Evolutionary conservation across 2,797 vertebrate species (phyloP), one percentile per base, ranked within the genome.

Genomic region (Alcedo quadribrachys): DNA sequence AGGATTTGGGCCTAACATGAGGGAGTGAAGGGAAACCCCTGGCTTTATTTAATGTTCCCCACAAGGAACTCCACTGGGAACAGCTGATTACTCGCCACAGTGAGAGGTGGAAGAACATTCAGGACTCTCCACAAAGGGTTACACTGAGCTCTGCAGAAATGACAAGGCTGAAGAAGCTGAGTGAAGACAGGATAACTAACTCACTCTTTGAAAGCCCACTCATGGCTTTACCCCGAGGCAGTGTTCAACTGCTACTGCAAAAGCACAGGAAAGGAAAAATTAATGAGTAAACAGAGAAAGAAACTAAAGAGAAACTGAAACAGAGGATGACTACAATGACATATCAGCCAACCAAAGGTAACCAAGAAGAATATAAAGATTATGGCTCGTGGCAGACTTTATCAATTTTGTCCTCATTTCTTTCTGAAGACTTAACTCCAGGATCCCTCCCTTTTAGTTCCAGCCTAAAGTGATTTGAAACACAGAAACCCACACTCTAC

Each of bases 21-120:
- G 33, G 0, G 30, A 35, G 35, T 30, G 21, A 68, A 8, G 42
- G 57, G 73, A 46, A 77, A 67, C 35, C 45, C 32, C 14, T 18
- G 9, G n/a, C 20, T 69, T n/a, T 19, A 22, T 15, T 21, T 32
- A 4, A 8, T 8, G 22, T 14, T 60, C 46, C 15, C 35, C 57
- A 13, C 2, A 20, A 25, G 45, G 11, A 48, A 15, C 30, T 53
- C 37, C 21, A 9, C 43, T 67, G 0, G 0, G 77, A 40, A 30
- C 63, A 69, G 57, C 42, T 12, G 25, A 61, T 22, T n/a, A 25
- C 32, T 63, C 40, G 17, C 35, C 27, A 16, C 0, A 19, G 28
- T 15, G 48, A 62, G 37, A 61, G n/a, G 8, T 8, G 15, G 33
- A 37, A 67, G 58, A 65, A 35, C 6, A 57, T 4, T 61, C 35